Evolutionary conservation across 2,113 vertebrate species (phyloP).

Genomic region (Cygnus atratus): DNA sequence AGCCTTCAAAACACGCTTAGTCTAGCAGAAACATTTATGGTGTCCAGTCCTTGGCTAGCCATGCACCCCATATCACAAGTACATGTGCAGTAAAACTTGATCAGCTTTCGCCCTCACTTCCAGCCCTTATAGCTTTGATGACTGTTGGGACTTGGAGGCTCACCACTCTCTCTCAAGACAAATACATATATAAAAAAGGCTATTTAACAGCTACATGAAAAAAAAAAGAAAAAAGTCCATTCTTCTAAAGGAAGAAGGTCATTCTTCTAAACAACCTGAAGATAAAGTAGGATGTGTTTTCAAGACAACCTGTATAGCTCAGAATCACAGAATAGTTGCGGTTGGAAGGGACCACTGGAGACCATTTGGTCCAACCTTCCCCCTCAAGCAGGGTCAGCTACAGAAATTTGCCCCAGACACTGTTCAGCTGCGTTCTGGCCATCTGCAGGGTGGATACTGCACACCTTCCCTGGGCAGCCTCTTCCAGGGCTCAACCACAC

Average conservation of each 20-base stretch:
- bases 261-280: background rate
- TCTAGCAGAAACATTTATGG: background rate
- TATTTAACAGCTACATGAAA: background rate
- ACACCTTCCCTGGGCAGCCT: rapidly evolving
- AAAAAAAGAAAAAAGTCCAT: rapidly evolving
- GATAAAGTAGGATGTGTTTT: background rate
- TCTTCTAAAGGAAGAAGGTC: background rate
- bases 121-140: background rate
- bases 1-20: background rate
- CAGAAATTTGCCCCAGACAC: background rate
- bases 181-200: background rate
- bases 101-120: background rate
- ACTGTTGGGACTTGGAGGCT: background rate
- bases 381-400: background rate
- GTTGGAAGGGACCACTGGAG: background rate
- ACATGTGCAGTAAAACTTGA: background rate
- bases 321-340: background rate
- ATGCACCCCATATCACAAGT: background rate
- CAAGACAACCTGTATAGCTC: background rate
- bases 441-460: background rate
- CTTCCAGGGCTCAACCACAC: background rate
- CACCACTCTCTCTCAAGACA: background rate
- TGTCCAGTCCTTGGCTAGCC: background rate
- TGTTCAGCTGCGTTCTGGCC: rapidly evolving
- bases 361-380: background rate